Conservation (phyloP, 2,797 vertebrate genomes). For the Paedocypris micromegethes region DNA sequence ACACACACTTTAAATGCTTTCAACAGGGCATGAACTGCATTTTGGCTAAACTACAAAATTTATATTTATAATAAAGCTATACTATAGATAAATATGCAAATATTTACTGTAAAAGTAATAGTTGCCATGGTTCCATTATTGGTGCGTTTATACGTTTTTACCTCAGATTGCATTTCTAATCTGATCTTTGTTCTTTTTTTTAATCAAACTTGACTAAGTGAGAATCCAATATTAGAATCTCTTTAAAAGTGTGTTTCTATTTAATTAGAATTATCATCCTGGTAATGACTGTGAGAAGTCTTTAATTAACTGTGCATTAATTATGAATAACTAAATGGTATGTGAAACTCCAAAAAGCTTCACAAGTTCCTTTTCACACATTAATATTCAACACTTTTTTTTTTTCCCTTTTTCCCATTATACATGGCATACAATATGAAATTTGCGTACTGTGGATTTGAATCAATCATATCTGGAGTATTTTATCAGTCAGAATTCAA, state of each 20-base stretch:
- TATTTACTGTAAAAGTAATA: slow-evolving; percentile 1
- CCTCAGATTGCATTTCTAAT: slow-evolving; percentile 7
- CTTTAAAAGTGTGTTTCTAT: slow-evolving; percentile 58
- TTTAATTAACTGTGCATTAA: slow-evolving; percentile 70
- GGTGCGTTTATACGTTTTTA: not conserved
- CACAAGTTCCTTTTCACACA: slow-evolving; percentile 54
- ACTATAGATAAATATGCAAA: not conserved
- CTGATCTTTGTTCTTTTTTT: slow-evolving; percentile 25
- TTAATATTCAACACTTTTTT: slow-evolving; percentile 4
- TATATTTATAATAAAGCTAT: too few relatives aligned
- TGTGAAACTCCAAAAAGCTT: slow-evolving; percentile 63
- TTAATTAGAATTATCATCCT: slow-evolving; percentile 68
- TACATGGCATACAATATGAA: not conserved
- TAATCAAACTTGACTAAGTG: slow-evolving; percentile 45
- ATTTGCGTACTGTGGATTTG: not conserved
- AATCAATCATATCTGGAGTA: slow-evolving; percentile 3
- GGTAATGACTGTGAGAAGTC: slow-evolving; percentile 64
- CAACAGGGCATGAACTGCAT: too few relatives aligned
- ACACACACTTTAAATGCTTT: too few relatives aligned
- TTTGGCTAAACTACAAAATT: too few relatives aligned
- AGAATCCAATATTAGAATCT: slow-evolving; percentile 57
- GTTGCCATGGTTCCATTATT: not conserved
- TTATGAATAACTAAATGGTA: slow-evolving; percentile 70
- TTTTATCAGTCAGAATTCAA: too few relatives aligned
- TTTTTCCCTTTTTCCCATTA: not conserved